Percentiles rank a stretch among this genome's conserved stretches.
Evolutionary conservation across 2,113 vertebrate species (phyloP).

Genomic region (Guaruba guarouba): DNA sequence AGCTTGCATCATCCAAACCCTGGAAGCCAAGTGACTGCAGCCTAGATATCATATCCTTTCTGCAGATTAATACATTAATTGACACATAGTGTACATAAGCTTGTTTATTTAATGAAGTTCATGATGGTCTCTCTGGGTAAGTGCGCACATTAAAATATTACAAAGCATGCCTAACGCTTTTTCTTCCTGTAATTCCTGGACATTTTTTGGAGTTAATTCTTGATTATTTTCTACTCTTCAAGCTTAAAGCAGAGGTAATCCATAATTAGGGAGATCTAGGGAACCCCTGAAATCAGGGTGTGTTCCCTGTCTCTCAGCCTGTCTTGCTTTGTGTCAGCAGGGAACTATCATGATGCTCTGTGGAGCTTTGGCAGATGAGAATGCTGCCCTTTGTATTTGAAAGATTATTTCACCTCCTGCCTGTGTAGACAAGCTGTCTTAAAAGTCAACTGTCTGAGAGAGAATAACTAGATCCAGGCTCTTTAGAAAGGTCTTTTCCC

Average conservation of each 20-base stretch:
- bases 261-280: not conserved
- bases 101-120: conserved; percentile 43
- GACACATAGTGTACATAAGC: not conserved
- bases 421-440: not conserved
- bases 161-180: not conserved
- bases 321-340: not conserved
- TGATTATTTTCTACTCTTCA: conserved; percentile 3
- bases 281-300: not conserved
- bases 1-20: not conserved
- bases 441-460: not conserved
- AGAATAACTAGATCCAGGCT: conserved; percentile 1
- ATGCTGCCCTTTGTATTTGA: not conserved
- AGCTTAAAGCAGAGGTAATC: not conserved
- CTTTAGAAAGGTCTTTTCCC: conserved; percentile 1
- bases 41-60: not conserved
- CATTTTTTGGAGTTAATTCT: not conserved
- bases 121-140: not conserved
- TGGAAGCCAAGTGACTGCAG: not conserved
- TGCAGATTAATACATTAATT: conserved; percentile 47
- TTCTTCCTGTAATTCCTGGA: not conserved
- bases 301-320: not conserved
- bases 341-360: fast-evolving
- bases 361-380: not conserved
- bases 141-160: not conserved
- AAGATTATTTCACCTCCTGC: conserved; percentile 15